A percentile compares a stretch with the other conserved stretches of the same genome.
Evolutionary conservation across 2,888 invertebrate species (phyloP).

Genomic region (Eupithecia subfuscata): DNA sequence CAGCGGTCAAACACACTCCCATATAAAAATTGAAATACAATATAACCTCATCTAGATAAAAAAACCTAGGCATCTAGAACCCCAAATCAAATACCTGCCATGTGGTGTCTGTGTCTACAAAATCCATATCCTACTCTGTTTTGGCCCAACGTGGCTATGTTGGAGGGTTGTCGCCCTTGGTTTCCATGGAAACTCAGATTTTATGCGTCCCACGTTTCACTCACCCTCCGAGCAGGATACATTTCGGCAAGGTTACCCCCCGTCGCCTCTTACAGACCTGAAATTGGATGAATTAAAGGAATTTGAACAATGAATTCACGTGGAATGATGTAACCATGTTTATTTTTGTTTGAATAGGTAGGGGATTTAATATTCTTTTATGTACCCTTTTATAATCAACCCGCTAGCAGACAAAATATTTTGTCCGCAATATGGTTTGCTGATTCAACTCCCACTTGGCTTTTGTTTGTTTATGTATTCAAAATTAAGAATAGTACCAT

Average conservation of each 20-base stretch:
- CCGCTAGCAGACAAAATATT: neutral
- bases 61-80: conserved; percentile 21
- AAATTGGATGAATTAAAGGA: conserved; percentile 48
- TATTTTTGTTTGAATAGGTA: conserved; percentile 14
- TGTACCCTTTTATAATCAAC: neutral
- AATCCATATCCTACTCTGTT: conserved; percentile 49
- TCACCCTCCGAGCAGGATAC: conserved; percentile 51
- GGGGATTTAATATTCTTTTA: neutral
- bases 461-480: neutral
- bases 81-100: conserved; percentile 30
- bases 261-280: conserved; percentile 44
- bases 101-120: conserved; percentile 36
- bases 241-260: conserved; percentile 62
- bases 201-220: conserved; percentile 70
- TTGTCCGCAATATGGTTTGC: neutral
- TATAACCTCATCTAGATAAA: neutral
- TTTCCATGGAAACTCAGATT: conserved; percentile 72
- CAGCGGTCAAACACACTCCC: neutral
- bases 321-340: conserved; percentile 37
- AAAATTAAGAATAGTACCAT: neutral
- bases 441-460: neutral
- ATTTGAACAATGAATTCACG: conserved; percentile 47
- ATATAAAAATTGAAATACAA: neutral
- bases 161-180: conserved; percentile 77
- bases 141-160: conserved; percentile 50